phyloP scores from a whole-genome alignment of 2,888 invertebrate genomes.

The Acleris emargana region DNA sequence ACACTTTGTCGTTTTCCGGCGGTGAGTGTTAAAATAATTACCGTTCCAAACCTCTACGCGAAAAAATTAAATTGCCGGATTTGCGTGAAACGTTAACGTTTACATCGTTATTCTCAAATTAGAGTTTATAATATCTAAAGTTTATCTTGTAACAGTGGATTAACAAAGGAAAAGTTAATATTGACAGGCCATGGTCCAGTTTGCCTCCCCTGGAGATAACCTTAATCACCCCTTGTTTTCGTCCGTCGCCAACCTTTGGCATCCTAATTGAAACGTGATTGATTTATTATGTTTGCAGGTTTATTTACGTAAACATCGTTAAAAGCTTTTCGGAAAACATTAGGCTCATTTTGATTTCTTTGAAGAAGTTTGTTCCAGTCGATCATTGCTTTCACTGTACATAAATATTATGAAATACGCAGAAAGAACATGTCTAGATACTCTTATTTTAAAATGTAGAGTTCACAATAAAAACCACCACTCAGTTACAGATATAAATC shows the following conservation, averaged over 20 bases:
- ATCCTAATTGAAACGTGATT: slow-evolving; percentile 48
- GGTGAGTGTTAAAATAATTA: slow-evolving; percentile 33
- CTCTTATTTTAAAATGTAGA: too few species aligned
- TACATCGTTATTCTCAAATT: neutral
- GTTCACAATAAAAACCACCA: too few species aligned
- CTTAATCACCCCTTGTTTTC: slow-evolving; percentile 48
- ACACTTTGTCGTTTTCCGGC: slow-evolving; percentile 17
- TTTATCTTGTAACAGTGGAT: neutral
- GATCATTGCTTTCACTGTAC: too few species aligned
- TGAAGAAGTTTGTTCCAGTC: too few species aligned
- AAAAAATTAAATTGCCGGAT: slow-evolving; percentile 22
- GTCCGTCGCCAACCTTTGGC: slow-evolving; percentile 44
- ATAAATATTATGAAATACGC: too few species aligned
- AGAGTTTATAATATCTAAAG: too few species aligned
- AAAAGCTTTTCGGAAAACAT: slow-evolving; percentile 38
- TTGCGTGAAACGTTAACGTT: slow-evolving; percentile 14
- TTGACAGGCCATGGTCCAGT: slow-evolving; percentile 53
- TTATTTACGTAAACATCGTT: slow-evolving; percentile 38
- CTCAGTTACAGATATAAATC: neutral
- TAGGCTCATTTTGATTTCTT: neutral
- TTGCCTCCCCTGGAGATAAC: slow-evolving; percentile 48
- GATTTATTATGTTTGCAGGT: slow-evolving; percentile 45
- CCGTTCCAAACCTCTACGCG: slow-evolving; percentile 23
- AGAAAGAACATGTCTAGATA: too few species aligned
- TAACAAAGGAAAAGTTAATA: slow-evolving; percentile 40